phyloP scores from a whole-genome alignment of 2,888 invertebrate species.

The Eupithecia subfuscata region DNA sequence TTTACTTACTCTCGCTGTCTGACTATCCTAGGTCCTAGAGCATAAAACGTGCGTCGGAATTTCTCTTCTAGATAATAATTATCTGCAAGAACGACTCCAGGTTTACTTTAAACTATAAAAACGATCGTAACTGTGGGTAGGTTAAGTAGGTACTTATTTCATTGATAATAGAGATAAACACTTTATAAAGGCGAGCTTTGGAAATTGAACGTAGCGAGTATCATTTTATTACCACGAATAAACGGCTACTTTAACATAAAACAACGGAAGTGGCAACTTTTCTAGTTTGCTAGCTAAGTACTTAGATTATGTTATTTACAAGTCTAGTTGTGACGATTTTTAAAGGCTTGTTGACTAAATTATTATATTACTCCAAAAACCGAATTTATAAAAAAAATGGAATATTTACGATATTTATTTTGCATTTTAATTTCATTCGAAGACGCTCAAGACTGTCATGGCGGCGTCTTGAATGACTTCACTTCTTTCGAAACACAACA shows the following conservation, averaged over 20 bases:
- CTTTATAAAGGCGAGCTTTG: background rate
- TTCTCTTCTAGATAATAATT: background rate
- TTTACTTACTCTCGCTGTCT: background rate
- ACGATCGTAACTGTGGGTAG: background rate
- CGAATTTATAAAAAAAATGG: too few species aligned
- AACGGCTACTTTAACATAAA: background rate
- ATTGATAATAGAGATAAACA: background rate
- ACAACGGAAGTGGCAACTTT: background rate
- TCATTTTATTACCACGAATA: conserved; percentile 12
- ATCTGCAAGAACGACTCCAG: background rate
- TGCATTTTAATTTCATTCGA: too few species aligned
- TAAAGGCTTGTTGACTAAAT: background rate
- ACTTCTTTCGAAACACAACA: too few species aligned
- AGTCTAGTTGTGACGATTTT: background rate
- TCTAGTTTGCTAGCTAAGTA: background rate
- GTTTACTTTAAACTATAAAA: background rate
- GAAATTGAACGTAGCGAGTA: conserved; percentile 10
- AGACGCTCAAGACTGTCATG: too few species aligned
- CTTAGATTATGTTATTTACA: background rate
- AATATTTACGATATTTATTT: too few species aligned
- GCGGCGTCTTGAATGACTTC: too few species aligned
- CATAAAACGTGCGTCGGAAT: background rate
- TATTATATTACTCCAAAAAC: too few species aligned
- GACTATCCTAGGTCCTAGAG: background rate
- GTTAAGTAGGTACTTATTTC: background rate